These are phyloP conservation scores for Cydia amplana DNA, from an alignment of 1,140 invertebrate species.

Conservation along the genomic window DNA sequence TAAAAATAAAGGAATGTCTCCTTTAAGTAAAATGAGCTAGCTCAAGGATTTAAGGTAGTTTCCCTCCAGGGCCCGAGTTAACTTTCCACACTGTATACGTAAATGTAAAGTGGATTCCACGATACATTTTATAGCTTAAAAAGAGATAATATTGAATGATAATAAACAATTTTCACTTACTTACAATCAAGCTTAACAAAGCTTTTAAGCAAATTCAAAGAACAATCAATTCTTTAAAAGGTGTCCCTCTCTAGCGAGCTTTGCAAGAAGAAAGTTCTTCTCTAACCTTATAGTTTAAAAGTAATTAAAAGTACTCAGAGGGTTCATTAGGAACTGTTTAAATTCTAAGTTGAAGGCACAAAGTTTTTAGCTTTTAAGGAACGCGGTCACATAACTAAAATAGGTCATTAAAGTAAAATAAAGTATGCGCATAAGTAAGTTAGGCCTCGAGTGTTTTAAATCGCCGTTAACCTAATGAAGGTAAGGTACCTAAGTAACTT, in stretches of 20 bases:
- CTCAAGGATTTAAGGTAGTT: too few relatives aligned
- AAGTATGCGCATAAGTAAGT: not conserved
- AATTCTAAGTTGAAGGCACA: not conserved
- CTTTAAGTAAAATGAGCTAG: too few relatives aligned
- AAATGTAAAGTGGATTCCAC: too few relatives aligned
- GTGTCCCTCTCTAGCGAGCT: not conserved
- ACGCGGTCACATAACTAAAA: not conserved
- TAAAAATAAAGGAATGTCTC: too few relatives aligned
- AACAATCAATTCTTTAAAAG: not conserved
- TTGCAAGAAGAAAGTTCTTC: not conserved
- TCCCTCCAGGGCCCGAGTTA: too few relatives aligned
- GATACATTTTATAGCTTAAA: not conserved
- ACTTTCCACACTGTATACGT: too few relatives aligned
- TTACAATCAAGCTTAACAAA: not conserved
- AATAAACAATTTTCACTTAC: not conserved
- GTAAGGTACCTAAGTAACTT: too few relatives aligned
- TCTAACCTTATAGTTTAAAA: slow-evolving; percentile 20
- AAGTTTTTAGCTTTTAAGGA: not conserved
- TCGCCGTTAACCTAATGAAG: not conserved
- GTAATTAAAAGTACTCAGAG: slow-evolving; percentile 27
- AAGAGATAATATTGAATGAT: not conserved
- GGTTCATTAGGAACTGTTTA: slow-evolving; percentile 17
- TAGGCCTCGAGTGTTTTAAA: not conserved
- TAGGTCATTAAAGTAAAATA: not conserved
- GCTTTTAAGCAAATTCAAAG: not conserved